phyloP scores from a whole-genome alignment of 2,888 invertebrate genomes.

The Ceramica pisi region DNA sequence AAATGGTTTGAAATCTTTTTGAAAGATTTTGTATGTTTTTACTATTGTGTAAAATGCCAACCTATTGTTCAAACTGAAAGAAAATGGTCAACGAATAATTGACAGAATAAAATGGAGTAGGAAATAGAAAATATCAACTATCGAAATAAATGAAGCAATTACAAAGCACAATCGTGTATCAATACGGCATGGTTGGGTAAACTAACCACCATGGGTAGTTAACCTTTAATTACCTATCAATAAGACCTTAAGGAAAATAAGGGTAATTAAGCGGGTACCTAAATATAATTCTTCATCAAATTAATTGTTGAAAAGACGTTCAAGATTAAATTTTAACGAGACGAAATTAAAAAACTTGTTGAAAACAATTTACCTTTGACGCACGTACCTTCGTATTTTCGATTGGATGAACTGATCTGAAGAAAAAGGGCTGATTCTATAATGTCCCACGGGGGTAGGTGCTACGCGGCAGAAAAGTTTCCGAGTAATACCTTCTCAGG shows the following conservation, averaged over 20 bases:
- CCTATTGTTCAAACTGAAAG: neutral
- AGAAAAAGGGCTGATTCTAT: conserved; percentile 51
- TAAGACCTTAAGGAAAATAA: neutral
- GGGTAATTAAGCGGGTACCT: neutral
- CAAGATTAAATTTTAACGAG: conserved; percentile 8
- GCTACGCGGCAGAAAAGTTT: conserved; percentile 48
- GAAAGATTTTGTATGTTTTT: neutral
- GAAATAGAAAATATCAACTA: neutral
- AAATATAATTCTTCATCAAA: neutral
- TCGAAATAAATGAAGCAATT: neutral
- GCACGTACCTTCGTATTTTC: conserved; percentile 29
- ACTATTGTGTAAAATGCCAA: neutral
- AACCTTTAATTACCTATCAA: neutral
- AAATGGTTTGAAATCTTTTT: conserved; percentile 1
- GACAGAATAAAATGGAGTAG: neutral
- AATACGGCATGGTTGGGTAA: neutral
- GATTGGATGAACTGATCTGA: conserved; percentile 39
- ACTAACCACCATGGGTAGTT: neutral
- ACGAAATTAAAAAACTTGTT: conserved; percentile 27
- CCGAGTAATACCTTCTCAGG: conserved; percentile 17
- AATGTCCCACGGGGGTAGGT: conserved; percentile 19
- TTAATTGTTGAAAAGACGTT: neutral
- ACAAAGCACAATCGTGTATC: neutral
- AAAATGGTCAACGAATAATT: neutral
- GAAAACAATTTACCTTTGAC: conserved; percentile 36